Evolutionary conservation across 2,888 invertebrate genomes (phyloP).

Genomic region (Parnassius smintheus): DNA sequence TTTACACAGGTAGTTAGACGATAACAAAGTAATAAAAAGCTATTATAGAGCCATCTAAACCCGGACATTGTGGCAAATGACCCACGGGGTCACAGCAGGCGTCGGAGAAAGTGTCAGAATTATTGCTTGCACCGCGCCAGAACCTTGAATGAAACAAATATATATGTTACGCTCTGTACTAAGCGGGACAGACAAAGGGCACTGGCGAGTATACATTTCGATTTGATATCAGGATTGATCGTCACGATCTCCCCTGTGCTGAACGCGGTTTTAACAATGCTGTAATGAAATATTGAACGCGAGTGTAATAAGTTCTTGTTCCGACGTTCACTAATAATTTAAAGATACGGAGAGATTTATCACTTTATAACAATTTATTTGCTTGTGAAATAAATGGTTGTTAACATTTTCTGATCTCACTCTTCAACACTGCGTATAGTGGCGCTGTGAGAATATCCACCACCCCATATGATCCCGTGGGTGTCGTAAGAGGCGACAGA

Average conservation of each 20-base stretch:
- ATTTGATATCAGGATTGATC: conserved; percentile 48
- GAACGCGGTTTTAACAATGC: conserved; percentile 27
- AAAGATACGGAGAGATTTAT: conserved; percentile 14
- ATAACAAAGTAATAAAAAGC: conserved; percentile 17
- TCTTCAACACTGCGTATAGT: no score
- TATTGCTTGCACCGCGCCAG: conserved; percentile 46
- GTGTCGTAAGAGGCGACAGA: no score
- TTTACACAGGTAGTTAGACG: conserved; percentile 4
- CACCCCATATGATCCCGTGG: no score
- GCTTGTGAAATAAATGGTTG: not conserved
- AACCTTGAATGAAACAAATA: conserved; percentile 25
- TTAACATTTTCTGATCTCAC: no score
- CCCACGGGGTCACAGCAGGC: conserved; percentile 49
- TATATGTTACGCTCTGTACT: conserved; percentile 18
- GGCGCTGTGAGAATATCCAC: no score
- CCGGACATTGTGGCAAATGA: conserved; percentile 53
- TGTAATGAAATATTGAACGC: conserved; percentile 21
- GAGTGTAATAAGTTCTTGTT: conserved; percentile 17
- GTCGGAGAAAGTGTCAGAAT: conserved; percentile 66
- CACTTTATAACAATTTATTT: conserved; percentile 9
- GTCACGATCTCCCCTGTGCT: conserved; percentile 31
- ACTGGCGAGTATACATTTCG: conserved; percentile 37
- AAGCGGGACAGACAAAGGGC: conserved; percentile 6
- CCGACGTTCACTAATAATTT: conserved; percentile 20
- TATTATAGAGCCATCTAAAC: conserved; percentile 40